These are phyloP conservation scores for Cololabis saira DNA, from an alignment of 2,113 vertebrate genomes.

Conservation along the genomic window DNA sequence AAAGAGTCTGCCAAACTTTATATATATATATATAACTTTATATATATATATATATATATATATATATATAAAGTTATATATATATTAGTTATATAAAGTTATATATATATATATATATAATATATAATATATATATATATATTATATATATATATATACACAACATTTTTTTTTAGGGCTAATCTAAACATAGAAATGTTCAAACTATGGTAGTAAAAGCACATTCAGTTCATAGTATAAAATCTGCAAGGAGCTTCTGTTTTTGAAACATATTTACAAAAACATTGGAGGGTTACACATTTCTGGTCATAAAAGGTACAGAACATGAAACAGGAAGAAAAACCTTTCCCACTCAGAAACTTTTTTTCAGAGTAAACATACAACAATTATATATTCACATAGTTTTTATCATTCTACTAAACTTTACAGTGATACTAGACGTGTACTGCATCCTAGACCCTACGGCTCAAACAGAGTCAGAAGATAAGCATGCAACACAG, in stretches of 20 bases:
- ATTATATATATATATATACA: conserved; percentile 28
- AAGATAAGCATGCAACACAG: conserved; percentile 75
- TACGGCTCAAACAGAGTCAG: conserved; percentile 70
- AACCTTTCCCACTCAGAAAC: conserved; percentile 29
- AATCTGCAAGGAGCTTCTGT: conserved; percentile 70
- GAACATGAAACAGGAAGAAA: conserved; percentile 60
- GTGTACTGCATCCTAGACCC: conserved; percentile 70
- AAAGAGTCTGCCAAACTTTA: conserved; percentile 73
- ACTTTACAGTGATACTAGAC: conserved; percentile 72
- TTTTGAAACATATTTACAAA: conserved; percentile 75
- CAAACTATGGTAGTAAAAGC: conserved; percentile 81
- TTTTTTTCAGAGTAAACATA: conserved; percentile 57
- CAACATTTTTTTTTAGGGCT: conserved; percentile 49
- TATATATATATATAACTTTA: conserved; percentile 22
- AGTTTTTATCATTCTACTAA: conserved; percentile 72
- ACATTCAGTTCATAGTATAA: conserved; percentile 84
- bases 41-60: conserved; percentile 27
- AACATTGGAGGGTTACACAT: conserved; percentile 56
- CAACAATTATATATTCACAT: conserved; percentile 67
- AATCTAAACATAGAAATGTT: conserved; percentile 75
- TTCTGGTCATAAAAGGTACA: conserved; percentile 47
- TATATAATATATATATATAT: conserved; percentile 17
- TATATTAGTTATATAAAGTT: too few relatives aligned
- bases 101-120: conserved; percentile 29
- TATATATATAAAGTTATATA: conserved; percentile 20